These are phyloP conservation scores for Myotis yumanensis DNA, from an alignment of 2,113 vertebrate species.

Conservation along the genomic window DNA sequence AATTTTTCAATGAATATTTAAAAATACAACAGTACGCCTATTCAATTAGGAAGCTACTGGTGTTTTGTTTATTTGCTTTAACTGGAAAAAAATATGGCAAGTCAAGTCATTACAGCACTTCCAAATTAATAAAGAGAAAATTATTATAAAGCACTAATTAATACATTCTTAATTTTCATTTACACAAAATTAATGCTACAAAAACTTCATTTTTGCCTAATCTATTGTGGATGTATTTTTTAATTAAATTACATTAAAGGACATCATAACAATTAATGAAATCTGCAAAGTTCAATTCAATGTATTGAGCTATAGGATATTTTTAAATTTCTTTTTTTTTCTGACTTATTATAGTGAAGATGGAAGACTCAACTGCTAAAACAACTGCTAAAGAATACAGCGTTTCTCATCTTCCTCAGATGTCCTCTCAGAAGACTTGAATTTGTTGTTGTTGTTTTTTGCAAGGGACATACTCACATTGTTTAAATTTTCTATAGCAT, in stretches of 20 bases:
- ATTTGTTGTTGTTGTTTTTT: background rate
- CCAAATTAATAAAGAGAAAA: conserved; percentile 8
- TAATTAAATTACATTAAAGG: background rate
- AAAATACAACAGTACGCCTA: background rate
- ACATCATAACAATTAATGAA: background rate
- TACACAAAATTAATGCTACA: background rate
- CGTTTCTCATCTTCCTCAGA: background rate
- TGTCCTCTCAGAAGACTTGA: background rate
- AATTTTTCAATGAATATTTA: conserved; percentile 20
- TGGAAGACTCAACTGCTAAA: background rate
- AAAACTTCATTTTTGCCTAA: background rate
- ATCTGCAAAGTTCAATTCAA: background rate
- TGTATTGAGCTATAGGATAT: background rate
- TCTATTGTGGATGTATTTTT: background rate
- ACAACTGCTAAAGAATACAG: background rate
- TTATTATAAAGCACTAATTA: background rate
- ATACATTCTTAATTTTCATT: background rate
- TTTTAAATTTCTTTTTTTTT: conserved; percentile 4
- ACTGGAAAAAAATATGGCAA: background rate
- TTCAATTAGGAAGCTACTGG: background rate
- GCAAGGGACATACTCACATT: background rate
- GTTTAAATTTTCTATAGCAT: background rate
- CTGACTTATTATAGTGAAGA: background rate
- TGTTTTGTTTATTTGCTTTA: background rate
- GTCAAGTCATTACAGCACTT: background rate